Conservation (phyloP, 1,140 invertebrate species). For the Apis laboriosa region DNA sequence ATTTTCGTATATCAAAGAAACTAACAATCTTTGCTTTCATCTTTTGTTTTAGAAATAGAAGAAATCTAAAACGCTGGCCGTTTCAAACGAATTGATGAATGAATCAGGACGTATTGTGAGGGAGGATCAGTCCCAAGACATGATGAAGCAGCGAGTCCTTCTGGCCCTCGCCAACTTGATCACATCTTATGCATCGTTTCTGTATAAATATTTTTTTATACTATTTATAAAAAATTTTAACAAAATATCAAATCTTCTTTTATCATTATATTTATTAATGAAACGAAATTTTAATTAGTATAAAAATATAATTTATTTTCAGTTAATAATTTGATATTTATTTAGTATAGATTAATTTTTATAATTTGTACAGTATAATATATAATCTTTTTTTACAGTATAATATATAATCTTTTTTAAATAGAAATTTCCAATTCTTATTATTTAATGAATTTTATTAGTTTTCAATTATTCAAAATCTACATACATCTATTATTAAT, state of each 20-base stretch:
- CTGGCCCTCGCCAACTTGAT: conserved; percentile 68
- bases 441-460: too few species aligned
- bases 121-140: conserved; percentile 55
- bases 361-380: too few species aligned
- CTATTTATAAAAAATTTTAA: neutral
- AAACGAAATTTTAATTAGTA: too few species aligned
- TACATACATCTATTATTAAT: too few species aligned
- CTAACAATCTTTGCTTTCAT: neutral
- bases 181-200: conserved; percentile 65
- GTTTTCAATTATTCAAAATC: too few species aligned
- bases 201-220: conserved; percentile 61
- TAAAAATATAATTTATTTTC: too few species aligned
- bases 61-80: conserved; percentile 12
- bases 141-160: conserved; percentile 68
- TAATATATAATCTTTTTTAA: too few species aligned
- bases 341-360: too few species aligned
- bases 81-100: conserved; percentile 66
- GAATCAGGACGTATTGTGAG: conserved; percentile 27
- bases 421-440: too few species aligned
- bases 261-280: too few species aligned
- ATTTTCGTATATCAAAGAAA: neutral
- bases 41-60: conserved; percentile 13
- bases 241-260: neutral
- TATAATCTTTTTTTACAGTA: too few species aligned
- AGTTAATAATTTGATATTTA: too few species aligned